phyloP scores from a whole-genome alignment of 2,113 vertebrate genomes.

The Oreochromis aureus region DNA sequence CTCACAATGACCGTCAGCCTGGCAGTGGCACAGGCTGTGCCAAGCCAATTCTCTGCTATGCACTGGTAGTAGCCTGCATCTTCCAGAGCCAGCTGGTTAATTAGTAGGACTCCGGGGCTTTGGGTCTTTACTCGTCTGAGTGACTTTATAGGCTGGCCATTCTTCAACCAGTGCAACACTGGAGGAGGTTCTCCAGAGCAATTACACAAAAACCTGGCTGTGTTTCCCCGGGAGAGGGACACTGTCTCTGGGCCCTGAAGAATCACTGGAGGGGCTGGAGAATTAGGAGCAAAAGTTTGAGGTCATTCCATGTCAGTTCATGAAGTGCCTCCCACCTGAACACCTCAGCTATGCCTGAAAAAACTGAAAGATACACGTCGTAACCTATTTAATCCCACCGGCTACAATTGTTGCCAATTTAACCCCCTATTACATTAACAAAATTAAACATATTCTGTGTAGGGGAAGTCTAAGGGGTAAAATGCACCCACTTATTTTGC shows the following conservation, averaged over 20 bases:
- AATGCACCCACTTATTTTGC: not conserved
- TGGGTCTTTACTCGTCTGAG: slow-evolving; percentile 89
- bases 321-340: not conserved
- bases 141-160: slow-evolving; percentile 79
- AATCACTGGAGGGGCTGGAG: slow-evolving; percentile 84
- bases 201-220: slow-evolving; percentile 91
- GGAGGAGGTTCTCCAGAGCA: slow-evolving; percentile 87
- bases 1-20: slow-evolving; percentile 88
- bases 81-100: slow-evolving; percentile 92
- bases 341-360: not conserved
- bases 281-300: not conserved
- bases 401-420: not conserved
- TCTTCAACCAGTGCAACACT: slow-evolving; percentile 84
- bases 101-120: slow-evolving; percentile 84
- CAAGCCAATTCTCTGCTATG: slow-evolving; percentile 87
- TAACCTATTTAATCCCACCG: not conserved
- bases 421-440: not conserved
- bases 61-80: slow-evolving; percentile 96
- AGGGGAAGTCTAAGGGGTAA: not conserved
- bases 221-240: slow-evolving; percentile 89
- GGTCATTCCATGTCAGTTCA: not conserved
- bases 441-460: not conserved
- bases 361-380: not conserved
- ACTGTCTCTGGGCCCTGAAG: slow-evolving; percentile 89
- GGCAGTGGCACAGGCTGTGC: slow-evolving; percentile 87